These are phyloP conservation scores for Arvicanthis niloticus DNA, from an alignment of 2,113 vertebrate genomes.

Conservation along the genomic window DNA sequence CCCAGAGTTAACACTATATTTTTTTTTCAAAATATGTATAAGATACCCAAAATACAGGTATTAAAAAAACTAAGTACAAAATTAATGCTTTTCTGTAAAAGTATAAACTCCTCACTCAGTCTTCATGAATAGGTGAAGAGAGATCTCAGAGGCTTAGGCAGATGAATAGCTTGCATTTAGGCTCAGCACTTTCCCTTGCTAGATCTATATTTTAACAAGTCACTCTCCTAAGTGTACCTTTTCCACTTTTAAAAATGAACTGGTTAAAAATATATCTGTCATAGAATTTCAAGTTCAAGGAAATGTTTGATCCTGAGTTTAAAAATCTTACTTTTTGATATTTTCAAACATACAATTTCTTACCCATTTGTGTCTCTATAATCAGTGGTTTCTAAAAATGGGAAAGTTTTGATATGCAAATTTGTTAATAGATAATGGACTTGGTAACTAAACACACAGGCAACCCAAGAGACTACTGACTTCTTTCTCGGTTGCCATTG, in stretches of 20 bases:
- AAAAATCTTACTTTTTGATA: background rate
- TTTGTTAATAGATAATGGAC: background rate
- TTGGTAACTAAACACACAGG: background rate
- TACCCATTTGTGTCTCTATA: background rate
- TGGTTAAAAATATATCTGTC: constrained; percentile 33
- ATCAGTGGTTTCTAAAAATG: background rate
- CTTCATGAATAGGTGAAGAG: constrained; percentile 5
- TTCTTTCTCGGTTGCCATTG: background rate
- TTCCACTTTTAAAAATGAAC: constrained; percentile 56
- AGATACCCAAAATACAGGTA: background rate
- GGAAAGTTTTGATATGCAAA: background rate
- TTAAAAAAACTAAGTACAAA: background rate
- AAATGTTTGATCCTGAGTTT: background rate
- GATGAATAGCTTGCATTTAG: background rate
- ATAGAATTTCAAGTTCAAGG: constrained; percentile 28
- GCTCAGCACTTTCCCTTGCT: constrained; percentile 15
- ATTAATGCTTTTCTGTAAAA: background rate
- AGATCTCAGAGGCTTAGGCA: background rate
- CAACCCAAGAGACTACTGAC: background rate
- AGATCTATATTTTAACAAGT: constrained; percentile 54
- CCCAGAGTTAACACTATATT: background rate
- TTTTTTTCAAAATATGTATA: constrained; percentile 29
- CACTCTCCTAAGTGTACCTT: constrained; percentile 1
- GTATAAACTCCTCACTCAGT: background rate
- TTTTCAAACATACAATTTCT: background rate